Percentiles rank a stretch among this genome's conserved stretches.
phyloP scores from a whole-genome alignment of 2,888 invertebrate genomes.

The Timandra comae region DNA sequence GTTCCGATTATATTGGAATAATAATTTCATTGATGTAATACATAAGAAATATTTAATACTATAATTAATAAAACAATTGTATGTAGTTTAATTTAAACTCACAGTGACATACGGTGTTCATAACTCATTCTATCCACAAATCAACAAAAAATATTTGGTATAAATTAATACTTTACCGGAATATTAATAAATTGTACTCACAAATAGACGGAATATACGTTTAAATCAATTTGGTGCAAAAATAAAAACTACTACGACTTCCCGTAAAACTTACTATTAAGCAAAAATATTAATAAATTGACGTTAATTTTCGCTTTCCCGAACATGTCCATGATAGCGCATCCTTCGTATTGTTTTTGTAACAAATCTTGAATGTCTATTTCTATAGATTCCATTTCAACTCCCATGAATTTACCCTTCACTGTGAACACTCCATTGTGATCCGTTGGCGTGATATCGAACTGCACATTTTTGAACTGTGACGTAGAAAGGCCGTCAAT shows the following conservation, averaged over 20 bases:
- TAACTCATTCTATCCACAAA: too few species aligned
- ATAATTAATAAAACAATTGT: too few species aligned
- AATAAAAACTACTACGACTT: slow-evolving; percentile 44
- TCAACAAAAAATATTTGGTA: slow-evolving; percentile 39
- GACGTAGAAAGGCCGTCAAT: slow-evolving; percentile 81
- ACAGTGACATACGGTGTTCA: too few species aligned
- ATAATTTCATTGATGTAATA: slow-evolving; percentile 1
- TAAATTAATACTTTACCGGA: slow-evolving; percentile 38
- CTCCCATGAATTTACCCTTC: slow-evolving; percentile 85
- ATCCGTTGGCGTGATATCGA: slow-evolving; percentile 83
- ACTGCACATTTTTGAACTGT: slow-evolving; percentile 85
- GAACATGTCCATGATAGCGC: slow-evolving; percentile 85
- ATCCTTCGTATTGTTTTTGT: slow-evolving; percentile 86
- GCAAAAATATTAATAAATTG: slow-evolving; percentile 82
- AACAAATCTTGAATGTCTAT: slow-evolving; percentile 84
- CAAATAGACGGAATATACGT: slow-evolving; percentile 20
- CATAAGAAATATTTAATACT: too few species aligned
- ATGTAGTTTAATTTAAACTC: too few species aligned
- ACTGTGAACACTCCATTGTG: slow-evolving; percentile 82
- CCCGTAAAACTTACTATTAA: slow-evolving; percentile 86
- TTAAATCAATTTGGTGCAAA: slow-evolving; percentile 1
- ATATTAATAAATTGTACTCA: slow-evolving; percentile 15
- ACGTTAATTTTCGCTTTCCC: slow-evolving; percentile 88
- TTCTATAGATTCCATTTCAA: slow-evolving; percentile 84
- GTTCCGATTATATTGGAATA: background rate